phyloP scores from a whole-genome alignment of 2,113 vertebrate species.

The Lophochroa leadbeateri region DNA sequence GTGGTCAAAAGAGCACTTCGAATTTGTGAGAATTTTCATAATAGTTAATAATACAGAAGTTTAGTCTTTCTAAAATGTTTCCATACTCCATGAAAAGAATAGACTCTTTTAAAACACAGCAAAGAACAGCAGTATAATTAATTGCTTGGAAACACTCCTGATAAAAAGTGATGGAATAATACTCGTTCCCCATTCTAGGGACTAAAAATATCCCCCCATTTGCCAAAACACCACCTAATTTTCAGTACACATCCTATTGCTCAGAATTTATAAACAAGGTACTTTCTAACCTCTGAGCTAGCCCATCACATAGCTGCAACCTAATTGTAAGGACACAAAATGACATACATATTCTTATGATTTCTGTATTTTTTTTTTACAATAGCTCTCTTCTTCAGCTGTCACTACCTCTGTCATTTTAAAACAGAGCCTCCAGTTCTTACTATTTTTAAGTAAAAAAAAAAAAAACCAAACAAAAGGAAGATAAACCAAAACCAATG shows the following conservation, averaged over 20 bases:
- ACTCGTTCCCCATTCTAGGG: neutral
- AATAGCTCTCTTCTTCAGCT: neutral
- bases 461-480: neutral
- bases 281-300: neutral
- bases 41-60: neutral
- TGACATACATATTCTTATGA: neutral
- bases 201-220: neutral
- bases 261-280: neutral
- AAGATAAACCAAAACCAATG: neutral
- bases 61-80: neutral
- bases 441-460: neutral
- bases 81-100: neutral
- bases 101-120: neutral
- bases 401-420: neutral
- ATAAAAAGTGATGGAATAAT: neutral
- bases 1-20: neutral
- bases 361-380: neutral
- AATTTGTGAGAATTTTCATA: neutral
- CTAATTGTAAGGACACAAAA: neutral
- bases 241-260: neutral
- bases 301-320: neutral
- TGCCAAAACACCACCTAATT: neutral
- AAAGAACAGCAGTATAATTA: neutral
- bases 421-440: neutral
- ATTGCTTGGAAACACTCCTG: neutral